phyloP scores from a whole-genome alignment of 2,888 invertebrate genomes.

The Drosophila nr. perissopoda region DNA sequence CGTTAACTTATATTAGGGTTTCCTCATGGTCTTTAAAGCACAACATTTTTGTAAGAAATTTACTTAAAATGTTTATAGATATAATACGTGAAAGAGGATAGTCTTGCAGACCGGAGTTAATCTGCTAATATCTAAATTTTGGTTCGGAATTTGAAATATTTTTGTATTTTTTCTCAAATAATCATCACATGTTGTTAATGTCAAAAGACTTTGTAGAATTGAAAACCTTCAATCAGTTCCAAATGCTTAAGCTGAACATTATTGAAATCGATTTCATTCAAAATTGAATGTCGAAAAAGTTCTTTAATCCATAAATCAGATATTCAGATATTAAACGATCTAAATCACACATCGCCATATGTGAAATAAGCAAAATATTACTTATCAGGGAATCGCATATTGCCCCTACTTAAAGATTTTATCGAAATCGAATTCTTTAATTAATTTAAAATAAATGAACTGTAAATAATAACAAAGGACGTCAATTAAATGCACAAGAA shows the following conservation, averaged over 20 bases:
- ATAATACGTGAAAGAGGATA: not conserved
- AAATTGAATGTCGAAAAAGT: rapidly evolving
- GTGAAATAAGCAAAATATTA: not conserved
- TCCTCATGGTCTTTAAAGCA: not conserved
- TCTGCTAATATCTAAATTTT: not conserved
- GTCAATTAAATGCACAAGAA: not conserved
- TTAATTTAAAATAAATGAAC: not conserved
- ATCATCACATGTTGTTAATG: too few species aligned
- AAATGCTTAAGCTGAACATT: too few species aligned
- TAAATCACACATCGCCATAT: not conserved
- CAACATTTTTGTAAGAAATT: not conserved
- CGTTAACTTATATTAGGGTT: not conserved
- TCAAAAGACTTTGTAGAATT: too few species aligned
- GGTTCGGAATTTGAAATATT: not conserved
- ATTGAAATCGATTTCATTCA: not conserved
- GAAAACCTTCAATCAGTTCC: too few species aligned
- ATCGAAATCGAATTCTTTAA: not conserved
- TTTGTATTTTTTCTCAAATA: not conserved
- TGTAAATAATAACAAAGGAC: not conserved
- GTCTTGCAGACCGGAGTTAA: not conserved
- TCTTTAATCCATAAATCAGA: not conserved
- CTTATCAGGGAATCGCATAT: not conserved
- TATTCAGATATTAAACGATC: not conserved
- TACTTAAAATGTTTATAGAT: not conserved
- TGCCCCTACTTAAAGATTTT: not conserved